phyloP scores from a whole-genome alignment of 2,113 vertebrate species.

The Microcebus tavaratra region DNA sequence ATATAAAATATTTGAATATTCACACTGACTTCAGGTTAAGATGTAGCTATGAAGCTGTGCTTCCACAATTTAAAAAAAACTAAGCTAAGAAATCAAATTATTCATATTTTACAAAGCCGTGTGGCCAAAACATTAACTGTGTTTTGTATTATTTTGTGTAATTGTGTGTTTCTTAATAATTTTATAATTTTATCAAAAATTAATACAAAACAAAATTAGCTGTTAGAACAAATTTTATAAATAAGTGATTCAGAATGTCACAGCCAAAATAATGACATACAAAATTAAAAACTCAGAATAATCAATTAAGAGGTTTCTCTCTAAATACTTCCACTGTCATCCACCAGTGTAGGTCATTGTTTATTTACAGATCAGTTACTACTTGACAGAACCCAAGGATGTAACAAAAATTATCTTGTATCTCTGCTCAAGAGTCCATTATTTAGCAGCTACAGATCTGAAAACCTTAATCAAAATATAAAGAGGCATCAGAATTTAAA shows the following conservation, averaged over 20 bases:
- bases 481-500: background rate
- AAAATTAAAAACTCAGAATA: background rate
- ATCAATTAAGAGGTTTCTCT: background rate
- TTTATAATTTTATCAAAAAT: background rate
- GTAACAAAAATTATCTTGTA: background rate
- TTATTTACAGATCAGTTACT: conserved; percentile 6
- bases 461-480: background rate
- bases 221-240: background rate
- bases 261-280: background rate
- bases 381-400: background rate
- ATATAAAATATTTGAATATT: background rate
- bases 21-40: background rate
- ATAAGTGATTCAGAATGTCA: background rate
- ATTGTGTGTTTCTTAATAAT: background rate
- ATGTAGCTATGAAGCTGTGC: background rate
- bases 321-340: background rate
- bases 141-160: background rate
- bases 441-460: background rate
- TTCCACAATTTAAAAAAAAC: background rate
- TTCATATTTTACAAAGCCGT: background rate
- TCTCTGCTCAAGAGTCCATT: background rate
- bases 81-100: background rate
- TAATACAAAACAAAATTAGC: background rate
- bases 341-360: background rate
- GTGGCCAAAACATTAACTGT: background rate